A percentile compares a stretch with the other conserved stretches of the same genome.
Evolutionary conservation across 1,140 invertebrate species (phyloP).

Genomic region (Drosophila yakuba): DNA sequence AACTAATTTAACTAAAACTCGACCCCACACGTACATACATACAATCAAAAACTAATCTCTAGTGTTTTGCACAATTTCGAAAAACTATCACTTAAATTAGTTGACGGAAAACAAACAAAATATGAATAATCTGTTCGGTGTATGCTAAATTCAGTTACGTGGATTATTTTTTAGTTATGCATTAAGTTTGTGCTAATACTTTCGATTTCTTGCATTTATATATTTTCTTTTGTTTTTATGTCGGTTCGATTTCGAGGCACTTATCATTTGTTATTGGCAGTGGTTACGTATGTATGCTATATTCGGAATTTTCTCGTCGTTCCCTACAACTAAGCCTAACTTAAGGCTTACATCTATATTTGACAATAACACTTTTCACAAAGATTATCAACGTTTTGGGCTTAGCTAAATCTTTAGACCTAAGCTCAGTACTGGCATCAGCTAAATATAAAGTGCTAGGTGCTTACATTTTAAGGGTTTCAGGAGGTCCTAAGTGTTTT

Average conservation of each 20-base stretch:
- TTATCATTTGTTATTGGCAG: constrained; percentile 29
- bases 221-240: not conserved
- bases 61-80: not conserved
- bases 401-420: constrained; percentile 32
- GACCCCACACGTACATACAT: constrained; percentile 29
- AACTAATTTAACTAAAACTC: constrained; percentile 45
- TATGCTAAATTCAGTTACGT: constrained; percentile 15
- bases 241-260: constrained; percentile 28
- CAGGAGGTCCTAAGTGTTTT: not conserved
- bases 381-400: constrained; percentile 37
- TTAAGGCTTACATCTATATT: constrained; percentile 14
- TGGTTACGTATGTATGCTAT: constrained; percentile 29
- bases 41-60: constrained; percentile 23
- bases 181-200: constrained; percentile 52
- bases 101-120: constrained; percentile 6
- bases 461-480: not conserved
- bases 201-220: constrained; percentile 6
- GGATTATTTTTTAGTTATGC: constrained; percentile 4
- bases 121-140: constrained; percentile 4
- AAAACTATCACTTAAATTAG: not conserved
- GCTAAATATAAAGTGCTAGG: not conserved
- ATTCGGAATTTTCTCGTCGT: constrained; percentile 37
- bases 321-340: constrained; percentile 14
- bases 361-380: constrained; percentile 49
- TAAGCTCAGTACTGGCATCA: constrained; percentile 3